Evolutionary conservation across 2,797 vertebrate species (phyloP), one percentile per base, ranked within the genome.

Genomic region (Tadarida brasiliensis): DNA sequence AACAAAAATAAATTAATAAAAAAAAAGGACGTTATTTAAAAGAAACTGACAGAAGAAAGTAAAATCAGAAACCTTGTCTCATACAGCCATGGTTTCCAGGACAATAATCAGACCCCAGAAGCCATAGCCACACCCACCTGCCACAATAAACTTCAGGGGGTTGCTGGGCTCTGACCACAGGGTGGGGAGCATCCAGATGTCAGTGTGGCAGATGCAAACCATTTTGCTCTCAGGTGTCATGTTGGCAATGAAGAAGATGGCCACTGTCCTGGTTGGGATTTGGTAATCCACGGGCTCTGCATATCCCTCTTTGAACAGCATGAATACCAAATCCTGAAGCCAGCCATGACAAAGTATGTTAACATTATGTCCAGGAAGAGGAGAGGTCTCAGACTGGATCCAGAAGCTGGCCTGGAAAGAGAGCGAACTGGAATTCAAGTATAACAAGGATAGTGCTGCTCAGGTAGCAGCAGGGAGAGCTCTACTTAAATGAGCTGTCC

Each of bases 111-210:
- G 90, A 87, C 65, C 78, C 96, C 95, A 97, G 90, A 95, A 97
- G 77, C 94, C 92, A 49, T 47, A 88, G 78, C 90, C 82, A 95
- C 88, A 97, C 97, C 96, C 96, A 97, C 97, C 97, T 97, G 97
- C 96, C 63, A 97, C 96, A 87, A 96, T 95, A 90, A 97, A 86
- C 92, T 96, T 97, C 94, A 96, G 90, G 82, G 96, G 85, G 51
- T 97, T 96, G 90, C 96, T 97, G 95, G 97, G 96, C 78, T 97
- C 96, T 96, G 96, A 97, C 96, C 95, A 96, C 78, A 96, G 94
- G 35, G 82, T 92, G 28, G 95, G 97, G 82, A 92, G 88, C 92
- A 97, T 96, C 96, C 97, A 96, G 78, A 97, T 95, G 47, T 95
- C 90, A 92, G 95, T 96, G 30, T n/a, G 86, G 74, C 97, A 97